Evolutionary conservation across 2,888 invertebrate species (phyloP), one percentile per base, ranked within the genome.

Genomic region (Diaperis boleti): DNA sequence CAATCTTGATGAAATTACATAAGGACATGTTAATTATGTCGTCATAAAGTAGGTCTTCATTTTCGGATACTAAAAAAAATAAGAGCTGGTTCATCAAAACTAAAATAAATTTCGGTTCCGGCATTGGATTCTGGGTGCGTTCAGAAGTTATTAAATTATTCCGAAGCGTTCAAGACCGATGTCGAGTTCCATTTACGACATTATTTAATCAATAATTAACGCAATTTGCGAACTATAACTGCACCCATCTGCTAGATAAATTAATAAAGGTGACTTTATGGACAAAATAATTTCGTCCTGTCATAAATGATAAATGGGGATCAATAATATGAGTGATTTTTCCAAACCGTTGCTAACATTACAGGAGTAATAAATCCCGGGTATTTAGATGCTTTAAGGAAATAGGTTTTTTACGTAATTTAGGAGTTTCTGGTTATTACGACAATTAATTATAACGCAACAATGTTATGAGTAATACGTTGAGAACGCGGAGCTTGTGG

Each of bases 181-280:
- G 37, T 20, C 52, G 39, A 39, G 14, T 52, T 52, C 39, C 52
- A 52, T 52, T 52, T 52, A 13, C 39, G 20, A 37, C 22, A 52
- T 52, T 37, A 52, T 37, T 52, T 37, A 39, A 52, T 52, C 52
- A 52, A 26, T 52, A 37, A 52, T 52, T 37, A 52, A 52, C 10
- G 35, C 5, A 52, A 52, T 37, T 35, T 37, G 7, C 52, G 11
- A 14, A 13, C 7, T 44, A 10, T 8, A 7, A 22, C 22, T 26
- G 44, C 17, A 42, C 11, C 2, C 7, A 37, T 13, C 2, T 37
- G n/a, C n/a, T n/a, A n/a, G n/a, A n/a, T n/a, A n/a, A n/a, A n/a
- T n/a, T n/a, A n/a, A n/a, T n/a, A n/a, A n/a, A n/a, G n/a, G n/a
- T n/a, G n/a, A n/a, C 26, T 26, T 26, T 7, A 26, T 6, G 6